These are phyloP conservation scores for Nebria salina DNA, from an alignment of 2,888 invertebrate species.

Conservation along the genomic window DNA sequence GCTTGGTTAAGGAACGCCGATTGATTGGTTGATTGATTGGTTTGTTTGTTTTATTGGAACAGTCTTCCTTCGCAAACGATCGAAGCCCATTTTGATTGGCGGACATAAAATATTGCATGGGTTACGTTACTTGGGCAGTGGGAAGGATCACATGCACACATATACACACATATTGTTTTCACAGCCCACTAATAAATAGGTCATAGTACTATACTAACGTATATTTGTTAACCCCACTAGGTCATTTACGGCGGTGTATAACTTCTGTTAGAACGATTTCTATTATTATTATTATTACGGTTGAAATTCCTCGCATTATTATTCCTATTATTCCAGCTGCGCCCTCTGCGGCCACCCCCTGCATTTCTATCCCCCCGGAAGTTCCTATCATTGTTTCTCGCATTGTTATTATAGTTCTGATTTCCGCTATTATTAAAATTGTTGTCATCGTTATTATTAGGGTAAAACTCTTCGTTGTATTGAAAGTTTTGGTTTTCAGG, in stretches of 20 bases:
- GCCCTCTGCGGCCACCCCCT: conserved; percentile 28
- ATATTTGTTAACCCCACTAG: not conserved
- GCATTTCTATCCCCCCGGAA: conserved; percentile 32
- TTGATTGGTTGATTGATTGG: not conserved
- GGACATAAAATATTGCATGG: not conserved
- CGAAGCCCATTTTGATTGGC: conserved; percentile 18
- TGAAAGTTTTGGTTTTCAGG: conserved; percentile 53
- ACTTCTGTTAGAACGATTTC: conserved; percentile 55
- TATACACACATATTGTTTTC: conserved; percentile 26
- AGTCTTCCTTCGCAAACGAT: conserved; percentile 11
- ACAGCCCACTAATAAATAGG: conserved; percentile 31
- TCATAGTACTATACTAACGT: not conserved
- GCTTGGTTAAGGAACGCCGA: no score
- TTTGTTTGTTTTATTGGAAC: not conserved
- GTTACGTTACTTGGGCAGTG: conserved; percentile 24
- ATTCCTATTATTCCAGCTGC: conserved; percentile 41
- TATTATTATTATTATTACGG: conserved; percentile 47
- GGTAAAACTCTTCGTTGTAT: conserved; percentile 66
- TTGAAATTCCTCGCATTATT: conserved; percentile 39
- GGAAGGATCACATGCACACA: conserved; percentile 18
- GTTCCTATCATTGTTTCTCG: conserved; percentile 33
- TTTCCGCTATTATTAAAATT: conserved; percentile 57
- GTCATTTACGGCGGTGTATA: conserved; percentile 56
- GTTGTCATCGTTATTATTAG: conserved; percentile 55
- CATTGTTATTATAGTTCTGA: conserved; percentile 35